phyloP scores from a whole-genome alignment of 2,113 vertebrate genomes.

The Oreochromis spilurus region DNA sequence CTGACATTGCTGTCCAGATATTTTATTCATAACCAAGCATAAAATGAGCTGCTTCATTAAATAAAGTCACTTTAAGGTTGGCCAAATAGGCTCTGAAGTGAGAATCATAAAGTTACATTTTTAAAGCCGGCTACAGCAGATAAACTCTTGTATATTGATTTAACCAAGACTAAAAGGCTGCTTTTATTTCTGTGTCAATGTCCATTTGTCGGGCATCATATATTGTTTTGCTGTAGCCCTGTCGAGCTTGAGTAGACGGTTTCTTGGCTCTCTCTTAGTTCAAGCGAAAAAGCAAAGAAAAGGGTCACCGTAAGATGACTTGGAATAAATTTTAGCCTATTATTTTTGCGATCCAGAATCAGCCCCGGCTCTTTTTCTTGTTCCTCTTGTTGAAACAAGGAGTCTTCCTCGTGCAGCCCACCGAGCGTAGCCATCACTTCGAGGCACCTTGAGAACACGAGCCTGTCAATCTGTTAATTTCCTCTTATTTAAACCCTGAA shows the following conservation, averaged over 20 bases:
- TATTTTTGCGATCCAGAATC: conserved; percentile 4
- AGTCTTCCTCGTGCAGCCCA: not conserved
- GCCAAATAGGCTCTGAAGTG: not conserved
- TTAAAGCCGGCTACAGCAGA: not conserved
- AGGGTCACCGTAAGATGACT: not conserved
- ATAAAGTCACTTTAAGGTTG: not conserved
- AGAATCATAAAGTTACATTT: not conserved
- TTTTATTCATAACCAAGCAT: not conserved
- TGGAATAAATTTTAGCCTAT: not conserved
- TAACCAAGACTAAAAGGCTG: not conserved
- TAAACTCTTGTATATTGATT: not conserved
- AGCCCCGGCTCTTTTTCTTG: not conserved
- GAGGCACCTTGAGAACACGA: conserved; percentile 11
- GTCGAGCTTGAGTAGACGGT: not conserved
- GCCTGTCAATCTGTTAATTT: conserved; percentile 45
- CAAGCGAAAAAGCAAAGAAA: not conserved
- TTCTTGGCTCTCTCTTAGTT: not conserved
- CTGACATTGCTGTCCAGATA: not conserved
- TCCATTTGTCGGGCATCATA: not conserved
- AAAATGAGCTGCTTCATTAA: not conserved
- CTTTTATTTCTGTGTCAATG: not conserved
- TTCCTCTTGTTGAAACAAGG: conserved; percentile 1
- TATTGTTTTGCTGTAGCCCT: not conserved
- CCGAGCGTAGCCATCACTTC: not conserved
- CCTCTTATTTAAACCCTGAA: conserved; percentile 51